Evolutionary conservation across 2,113 vertebrate species (phyloP).

Genomic region (Perognathus longimembris): DNA sequence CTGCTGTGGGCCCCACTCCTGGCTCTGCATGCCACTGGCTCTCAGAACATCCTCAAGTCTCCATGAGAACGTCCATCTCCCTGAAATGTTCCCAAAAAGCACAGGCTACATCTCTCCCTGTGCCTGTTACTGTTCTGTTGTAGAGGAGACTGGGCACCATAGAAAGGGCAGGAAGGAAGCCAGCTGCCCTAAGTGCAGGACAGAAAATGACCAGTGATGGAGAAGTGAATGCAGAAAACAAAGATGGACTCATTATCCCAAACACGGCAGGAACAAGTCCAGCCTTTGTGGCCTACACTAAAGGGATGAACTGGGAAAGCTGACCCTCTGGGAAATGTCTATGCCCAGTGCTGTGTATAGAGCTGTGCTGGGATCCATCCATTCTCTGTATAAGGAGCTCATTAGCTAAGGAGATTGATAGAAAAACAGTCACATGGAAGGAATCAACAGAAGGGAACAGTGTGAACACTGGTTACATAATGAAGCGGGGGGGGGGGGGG

Average conservation of each 20-base stretch:
- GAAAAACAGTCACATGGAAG: not conserved
- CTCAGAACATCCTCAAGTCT: not conserved
- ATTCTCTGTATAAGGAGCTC: not conserved
- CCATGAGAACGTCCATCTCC: not conserved
- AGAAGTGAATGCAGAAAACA: not conserved
- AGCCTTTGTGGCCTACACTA: not conserved
- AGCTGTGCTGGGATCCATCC: not conserved
- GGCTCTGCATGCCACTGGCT: not conserved
- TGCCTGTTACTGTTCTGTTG: not conserved
- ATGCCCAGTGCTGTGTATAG: not conserved
- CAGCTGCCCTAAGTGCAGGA: not conserved
- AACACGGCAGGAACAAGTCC: not conserved
- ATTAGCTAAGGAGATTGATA: conserved; percentile 34
- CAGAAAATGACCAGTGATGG: not conserved
- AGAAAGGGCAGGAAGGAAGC: not conserved
- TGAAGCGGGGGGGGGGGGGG: not conserved
- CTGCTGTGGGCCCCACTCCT: not conserved
- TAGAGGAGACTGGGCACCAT: not conserved
- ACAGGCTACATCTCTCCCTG: not conserved
- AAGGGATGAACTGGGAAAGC: not conserved
- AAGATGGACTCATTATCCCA: not conserved
- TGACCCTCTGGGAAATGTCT: not conserved
- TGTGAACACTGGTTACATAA: conserved; percentile 13
- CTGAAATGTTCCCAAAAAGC: not conserved
- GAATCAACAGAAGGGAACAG: conserved; percentile 24